These are phyloP conservation scores for Brevimyrus niger DNA, from an alignment of 2,113 vertebrate species.

Conservation along the genomic window DNA sequence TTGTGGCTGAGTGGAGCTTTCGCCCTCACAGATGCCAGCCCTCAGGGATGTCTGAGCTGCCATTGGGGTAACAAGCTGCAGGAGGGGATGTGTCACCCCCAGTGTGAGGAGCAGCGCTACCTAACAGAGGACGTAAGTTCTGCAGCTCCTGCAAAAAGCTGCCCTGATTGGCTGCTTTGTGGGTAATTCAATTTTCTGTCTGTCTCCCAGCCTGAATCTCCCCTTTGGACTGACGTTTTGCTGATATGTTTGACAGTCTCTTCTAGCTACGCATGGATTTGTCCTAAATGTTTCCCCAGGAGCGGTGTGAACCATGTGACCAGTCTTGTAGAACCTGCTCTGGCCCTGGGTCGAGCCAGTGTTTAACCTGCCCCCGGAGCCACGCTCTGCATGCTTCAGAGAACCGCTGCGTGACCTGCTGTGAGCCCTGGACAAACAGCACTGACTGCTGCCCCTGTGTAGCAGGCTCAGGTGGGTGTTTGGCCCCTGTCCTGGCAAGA, in stretches of 20 bases:
- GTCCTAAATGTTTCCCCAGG: constrained; percentile 35
- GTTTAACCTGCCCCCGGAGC: constrained; percentile 53
- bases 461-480: constrained; percentile 47
- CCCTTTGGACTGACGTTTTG: not conserved
- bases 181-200: not conserved
- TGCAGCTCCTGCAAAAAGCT: not conserved
- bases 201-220: not conserved
- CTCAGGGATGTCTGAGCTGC: constrained; percentile 55
- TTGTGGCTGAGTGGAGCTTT: not conserved
- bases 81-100: constrained; percentile 55
- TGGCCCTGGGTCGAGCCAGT: constrained; percentile 53
- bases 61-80: constrained; percentile 52
- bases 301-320: constrained; percentile 57
- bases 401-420: constrained; percentile 58
- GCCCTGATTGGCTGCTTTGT: not conserved
- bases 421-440: constrained; percentile 39
- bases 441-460: constrained; percentile 63
- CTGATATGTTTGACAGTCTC: not conserved
- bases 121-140: constrained; percentile 52
- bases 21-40: constrained; percentile 51
- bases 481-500: not conserved
- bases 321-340: constrained; percentile 58
- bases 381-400: constrained; percentile 54
- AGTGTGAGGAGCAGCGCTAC: constrained; percentile 55
- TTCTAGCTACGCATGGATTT: not conserved